Percentiles rank a stretch among this genome's conserved stretches.
Conservation (phyloP, 2,888 invertebrate genomes). For the Melangyna quadrimaculata region DNA sequence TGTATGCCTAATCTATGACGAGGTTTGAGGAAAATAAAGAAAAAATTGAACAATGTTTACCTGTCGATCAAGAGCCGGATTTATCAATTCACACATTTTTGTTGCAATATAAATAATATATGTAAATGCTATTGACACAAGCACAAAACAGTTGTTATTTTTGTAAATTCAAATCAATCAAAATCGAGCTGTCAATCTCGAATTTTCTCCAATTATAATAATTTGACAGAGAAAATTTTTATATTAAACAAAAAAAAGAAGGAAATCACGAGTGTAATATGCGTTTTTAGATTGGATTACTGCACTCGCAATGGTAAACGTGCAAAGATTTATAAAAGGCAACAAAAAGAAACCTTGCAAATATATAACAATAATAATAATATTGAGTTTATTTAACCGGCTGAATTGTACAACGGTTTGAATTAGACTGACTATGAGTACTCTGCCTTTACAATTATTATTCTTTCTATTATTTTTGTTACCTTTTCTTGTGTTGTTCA, state of each 20-base stretch:
- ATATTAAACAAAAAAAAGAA: neutral
- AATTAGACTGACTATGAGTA: constrained; percentile 60
- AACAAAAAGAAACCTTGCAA: neutral
- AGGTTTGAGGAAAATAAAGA: neutral
- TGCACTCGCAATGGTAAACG: neutral
- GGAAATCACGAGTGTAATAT: neutral
- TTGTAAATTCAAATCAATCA: constrained; percentile 8
- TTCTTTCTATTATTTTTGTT: constrained; percentile 10
- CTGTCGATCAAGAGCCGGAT: constrained; percentile 65
- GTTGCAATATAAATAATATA: neutral
- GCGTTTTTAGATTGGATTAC: constrained; percentile 7
- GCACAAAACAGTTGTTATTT: neutral
- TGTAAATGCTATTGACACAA: constrained; percentile 1
- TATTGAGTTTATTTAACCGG: constrained; percentile 35
- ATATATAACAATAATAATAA: neutral
- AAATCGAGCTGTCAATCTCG: constrained; percentile 20
- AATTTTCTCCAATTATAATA: constrained; percentile 16
- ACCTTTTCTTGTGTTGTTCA: neutral
- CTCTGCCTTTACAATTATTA: constrained; percentile 15
- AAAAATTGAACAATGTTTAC: constrained; percentile 33
- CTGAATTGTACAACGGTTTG: constrained; percentile 52
- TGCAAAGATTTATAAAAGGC: neutral
- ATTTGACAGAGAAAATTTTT: constrained; percentile 1
- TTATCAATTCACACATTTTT: constrained; percentile 73
- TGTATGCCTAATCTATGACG: neutral